Percentiles rank a stretch among this genome's conserved stretches.
These are phyloP conservation scores for Nothoprocta perdicaria DNA, from an alignment of 2,113 vertebrate species.

Conservation along the genomic window DNA sequence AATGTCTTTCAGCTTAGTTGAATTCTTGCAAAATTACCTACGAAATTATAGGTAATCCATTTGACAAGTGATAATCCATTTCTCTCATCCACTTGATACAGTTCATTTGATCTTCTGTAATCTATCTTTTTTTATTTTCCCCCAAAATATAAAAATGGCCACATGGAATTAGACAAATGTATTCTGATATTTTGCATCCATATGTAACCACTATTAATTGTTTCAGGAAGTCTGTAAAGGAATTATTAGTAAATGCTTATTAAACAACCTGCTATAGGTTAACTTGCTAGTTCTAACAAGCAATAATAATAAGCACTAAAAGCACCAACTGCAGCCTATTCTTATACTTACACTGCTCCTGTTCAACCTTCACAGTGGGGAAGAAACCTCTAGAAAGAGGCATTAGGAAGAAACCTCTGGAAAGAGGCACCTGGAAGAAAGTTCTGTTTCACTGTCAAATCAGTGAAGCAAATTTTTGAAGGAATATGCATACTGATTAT, in stretches of 20 bases:
- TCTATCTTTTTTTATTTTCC: neutral
- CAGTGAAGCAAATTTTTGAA: neutral
- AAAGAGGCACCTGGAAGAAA: neutral
- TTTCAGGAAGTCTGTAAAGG: neutral
- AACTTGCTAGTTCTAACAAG: rapidly evolving
- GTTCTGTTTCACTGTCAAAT: neutral
- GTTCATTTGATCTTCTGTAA: neutral
- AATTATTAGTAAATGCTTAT: neutral
- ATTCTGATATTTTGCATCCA: neutral
- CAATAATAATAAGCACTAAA: neutral
- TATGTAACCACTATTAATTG: neutral
- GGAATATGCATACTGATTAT: neutral
- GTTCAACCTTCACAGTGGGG: neutral
- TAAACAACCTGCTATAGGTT: neutral
- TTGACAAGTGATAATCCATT: neutral
- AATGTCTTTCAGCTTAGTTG: neutral
- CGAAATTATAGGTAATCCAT: neutral
- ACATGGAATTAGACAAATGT: neutral
- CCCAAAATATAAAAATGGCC: neutral
- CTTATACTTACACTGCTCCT: neutral
- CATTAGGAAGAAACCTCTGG: neutral
- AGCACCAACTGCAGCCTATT: neutral
- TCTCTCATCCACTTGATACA: neutral
- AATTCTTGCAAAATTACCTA: neutral
- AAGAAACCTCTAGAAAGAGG: neutral